Evolutionary conservation across 1,140 invertebrate species (phyloP).

Genomic region (Cyrtorhinus lividipennis): DNA sequence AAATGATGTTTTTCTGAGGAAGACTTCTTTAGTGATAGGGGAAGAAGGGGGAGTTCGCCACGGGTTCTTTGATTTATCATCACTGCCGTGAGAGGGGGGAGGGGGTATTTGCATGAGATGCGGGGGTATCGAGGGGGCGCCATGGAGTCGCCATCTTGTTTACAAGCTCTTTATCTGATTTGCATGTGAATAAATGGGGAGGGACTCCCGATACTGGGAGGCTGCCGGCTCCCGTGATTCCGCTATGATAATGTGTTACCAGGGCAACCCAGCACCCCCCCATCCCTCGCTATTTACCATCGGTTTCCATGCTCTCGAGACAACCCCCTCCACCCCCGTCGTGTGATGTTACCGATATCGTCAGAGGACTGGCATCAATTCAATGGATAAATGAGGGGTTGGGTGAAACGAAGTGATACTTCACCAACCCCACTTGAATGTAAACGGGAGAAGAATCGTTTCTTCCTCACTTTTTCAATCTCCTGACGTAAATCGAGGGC

Average conservation of each 20-base stretch:
- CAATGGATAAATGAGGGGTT: too few species aligned
- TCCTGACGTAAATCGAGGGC: too few species aligned
- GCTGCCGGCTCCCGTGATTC: constrained; percentile 6
- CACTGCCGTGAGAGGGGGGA: too few species aligned
- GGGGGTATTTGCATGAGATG: not conserved
- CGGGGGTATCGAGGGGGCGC: constrained; percentile 2
- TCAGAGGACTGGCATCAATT: not conserved
- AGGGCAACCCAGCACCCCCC: constrained; percentile 5
- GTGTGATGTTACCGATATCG: constrained; percentile 2
- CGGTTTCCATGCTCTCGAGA: not conserved
- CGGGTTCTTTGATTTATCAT: not conserved
- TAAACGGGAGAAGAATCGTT: too few species aligned
- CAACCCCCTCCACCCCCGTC: not conserved
- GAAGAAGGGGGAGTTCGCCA: too few species aligned
- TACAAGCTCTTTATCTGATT: constrained; percentile 17
- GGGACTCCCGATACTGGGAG: not conserved
- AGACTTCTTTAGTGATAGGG: not conserved
- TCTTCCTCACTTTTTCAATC: too few species aligned
- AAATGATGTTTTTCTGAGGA: not conserved
- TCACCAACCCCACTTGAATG: too few species aligned
- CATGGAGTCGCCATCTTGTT: constrained; percentile 17
- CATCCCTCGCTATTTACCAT: not conserved
- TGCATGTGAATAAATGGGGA: constrained; percentile 20
- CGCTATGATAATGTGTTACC: constrained; percentile 14
- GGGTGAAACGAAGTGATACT: too few species aligned